Base-by-base conservation (phyloP, 1,140 invertebrate genomes). In the Sweltsa coloradensis region DNA sequence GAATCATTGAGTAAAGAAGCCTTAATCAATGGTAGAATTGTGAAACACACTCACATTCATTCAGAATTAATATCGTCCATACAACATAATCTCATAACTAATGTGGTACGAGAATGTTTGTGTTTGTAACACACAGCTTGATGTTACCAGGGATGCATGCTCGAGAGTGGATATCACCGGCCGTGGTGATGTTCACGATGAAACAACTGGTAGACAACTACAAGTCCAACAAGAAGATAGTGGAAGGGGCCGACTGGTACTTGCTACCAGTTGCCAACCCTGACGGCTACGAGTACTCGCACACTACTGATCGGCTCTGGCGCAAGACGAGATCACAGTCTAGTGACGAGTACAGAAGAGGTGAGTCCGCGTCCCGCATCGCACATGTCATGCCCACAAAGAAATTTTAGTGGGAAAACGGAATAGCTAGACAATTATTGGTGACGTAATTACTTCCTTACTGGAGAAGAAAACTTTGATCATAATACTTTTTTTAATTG, bases 111-210 rank as follows among this genome's bases (percentile, higher is more conserved):
- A 16, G 0, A 22, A 11, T 21, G 19, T 21, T 41, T 0, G n/a
- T 42, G 21, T 27, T 27, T 23, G n/a, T n/a, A n/a, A n/a, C n/a
- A n/a, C n/a, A n/a, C n/a, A n/a, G n/a, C n/a, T 79, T 76, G 64
- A 71, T 77, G 39, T 78, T 81, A 57, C 72, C 73, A 64, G 89
- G 88, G 11, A 89, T 92, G 56, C 91, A 95, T 57, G 89, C 89
- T 0, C 65, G 90, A 25, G 90, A 95, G 69, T 95, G 91, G 90
- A 90, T 95, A 46, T 79, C 87, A 37, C 82, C 87, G 2, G 87
- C 90, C 0, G 83, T 84, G 0, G 82, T 85, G 9, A 80, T 87
- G 16, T 93, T 78, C 59, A 79, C 93, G 16, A 73, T 90, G 23
- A 82, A 83, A 56, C 79, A 89, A 60, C 64, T 94, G 39, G 76